Conservation (phyloP, 2,888 invertebrate genomes). For the Zeuzera pyrina region DNA sequence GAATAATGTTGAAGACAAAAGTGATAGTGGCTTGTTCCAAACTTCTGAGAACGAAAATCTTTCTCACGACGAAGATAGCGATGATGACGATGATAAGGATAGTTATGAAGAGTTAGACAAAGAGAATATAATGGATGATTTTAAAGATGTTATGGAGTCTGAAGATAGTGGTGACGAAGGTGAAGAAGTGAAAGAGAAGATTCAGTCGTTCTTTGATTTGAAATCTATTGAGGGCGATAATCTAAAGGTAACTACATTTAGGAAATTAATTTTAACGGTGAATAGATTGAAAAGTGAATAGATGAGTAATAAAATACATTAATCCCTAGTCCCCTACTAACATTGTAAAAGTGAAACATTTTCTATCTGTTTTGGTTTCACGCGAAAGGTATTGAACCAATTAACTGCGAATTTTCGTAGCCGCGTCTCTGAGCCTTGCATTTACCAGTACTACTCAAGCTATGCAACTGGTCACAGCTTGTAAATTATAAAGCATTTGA, state of each 20-base stretch:
- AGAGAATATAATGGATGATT: slow-evolving; percentile 28
- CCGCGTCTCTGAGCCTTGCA: no score
- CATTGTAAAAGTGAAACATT: no score
- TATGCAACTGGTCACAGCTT: no score
- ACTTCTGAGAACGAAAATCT: background rate
- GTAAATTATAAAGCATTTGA: no score
- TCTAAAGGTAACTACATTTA: slow-evolving; percentile 48
- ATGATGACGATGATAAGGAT: slow-evolving; percentile 11
- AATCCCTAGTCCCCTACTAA: no score
- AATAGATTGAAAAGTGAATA: no score
- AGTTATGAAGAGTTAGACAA: slow-evolving; percentile 5
- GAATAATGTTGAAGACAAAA: background rate
- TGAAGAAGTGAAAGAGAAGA: slow-evolving; percentile 29
- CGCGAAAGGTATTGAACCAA: no score
- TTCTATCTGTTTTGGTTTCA: no score
- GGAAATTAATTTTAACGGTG: no score
- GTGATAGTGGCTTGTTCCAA: background rate
- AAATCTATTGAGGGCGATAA: slow-evolving; percentile 45
- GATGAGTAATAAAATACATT: no score
- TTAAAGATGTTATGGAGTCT: slow-evolving; percentile 65
- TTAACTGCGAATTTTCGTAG: no score
- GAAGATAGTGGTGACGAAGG: slow-evolving; percentile 41
- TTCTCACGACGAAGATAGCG: slow-evolving; percentile 1
- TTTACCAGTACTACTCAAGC: no score
- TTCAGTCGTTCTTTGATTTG: slow-evolving; percentile 43